phyloP scores from a whole-genome alignment of 2,888 invertebrate genomes.

The Drosophila peninsularis region DNA sequence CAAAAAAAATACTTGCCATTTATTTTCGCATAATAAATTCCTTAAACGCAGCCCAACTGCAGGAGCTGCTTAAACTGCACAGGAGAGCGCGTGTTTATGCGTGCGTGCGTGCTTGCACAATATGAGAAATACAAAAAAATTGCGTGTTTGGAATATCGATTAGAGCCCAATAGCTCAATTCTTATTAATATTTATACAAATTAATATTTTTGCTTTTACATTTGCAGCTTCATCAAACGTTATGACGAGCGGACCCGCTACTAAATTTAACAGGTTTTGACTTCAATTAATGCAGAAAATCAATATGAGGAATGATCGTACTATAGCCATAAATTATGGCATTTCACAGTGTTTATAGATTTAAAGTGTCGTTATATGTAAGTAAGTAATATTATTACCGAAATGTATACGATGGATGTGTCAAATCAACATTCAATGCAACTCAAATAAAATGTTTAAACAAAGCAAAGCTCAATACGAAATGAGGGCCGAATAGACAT shows the following conservation, averaged over 20 bases:
- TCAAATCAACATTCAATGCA: constrained; percentile 26
- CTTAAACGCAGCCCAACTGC: too few species aligned
- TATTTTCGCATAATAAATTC: too few species aligned
- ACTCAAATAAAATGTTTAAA: constrained; percentile 27
- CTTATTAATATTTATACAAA: background rate
- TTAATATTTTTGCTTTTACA: background rate
- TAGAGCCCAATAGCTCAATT: too few species aligned
- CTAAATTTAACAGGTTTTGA: constrained; percentile 25
- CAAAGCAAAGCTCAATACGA: background rate
- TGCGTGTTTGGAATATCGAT: too few species aligned
- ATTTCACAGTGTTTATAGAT: constrained; percentile 3
- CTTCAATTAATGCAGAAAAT: background rate
- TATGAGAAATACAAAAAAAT: too few species aligned
- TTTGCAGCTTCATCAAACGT: constrained; percentile 61
- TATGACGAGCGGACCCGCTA: constrained; percentile 61
- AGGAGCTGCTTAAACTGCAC: too few species aligned
- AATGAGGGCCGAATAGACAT: background rate
- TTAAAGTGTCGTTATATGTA: constrained; percentile 16
- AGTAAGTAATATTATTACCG: constrained; percentile 19
- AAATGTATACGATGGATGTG: constrained; percentile 23
- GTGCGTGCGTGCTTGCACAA: too few species aligned
- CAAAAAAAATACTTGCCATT: too few species aligned
- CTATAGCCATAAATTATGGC: background rate
- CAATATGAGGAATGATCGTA: background rate
- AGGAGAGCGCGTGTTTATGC: too few species aligned